phyloP scores from a whole-genome alignment of 1,140 invertebrate species.

The Lucilia cuprina region DNA sequence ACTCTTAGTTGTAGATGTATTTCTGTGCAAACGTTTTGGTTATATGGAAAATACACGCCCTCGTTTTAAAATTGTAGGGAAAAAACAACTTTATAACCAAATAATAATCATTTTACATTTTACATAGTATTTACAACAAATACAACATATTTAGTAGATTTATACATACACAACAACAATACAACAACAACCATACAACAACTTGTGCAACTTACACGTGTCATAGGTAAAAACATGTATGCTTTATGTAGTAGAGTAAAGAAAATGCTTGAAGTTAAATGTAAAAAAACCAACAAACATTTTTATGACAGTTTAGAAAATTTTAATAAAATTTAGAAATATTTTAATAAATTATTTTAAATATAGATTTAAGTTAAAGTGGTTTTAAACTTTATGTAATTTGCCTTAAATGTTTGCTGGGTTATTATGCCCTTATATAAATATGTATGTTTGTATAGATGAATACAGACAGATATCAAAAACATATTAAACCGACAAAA shows the following conservation, averaged over 20 bases:
- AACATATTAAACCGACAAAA: not conserved
- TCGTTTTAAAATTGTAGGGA: not conserved
- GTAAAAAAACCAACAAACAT: not conserved
- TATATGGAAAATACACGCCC: not conserved
- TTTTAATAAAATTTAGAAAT: no score
- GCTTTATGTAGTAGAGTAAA: not conserved
- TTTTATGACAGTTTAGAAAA: not conserved
- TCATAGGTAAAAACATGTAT: constrained; percentile 2
- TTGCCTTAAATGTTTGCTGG: not conserved
- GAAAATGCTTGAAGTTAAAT: not conserved
- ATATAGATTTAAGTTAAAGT: no score
- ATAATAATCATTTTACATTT: not conserved
- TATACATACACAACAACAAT: not conserved
- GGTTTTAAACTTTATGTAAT: no score
- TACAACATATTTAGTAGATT: not conserved
- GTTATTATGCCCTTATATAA: not conserved
- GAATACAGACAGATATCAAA: not conserved
- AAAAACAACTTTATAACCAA: not conserved
- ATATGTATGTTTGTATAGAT: no score
- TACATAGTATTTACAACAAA: not conserved
- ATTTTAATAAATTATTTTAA: no score
- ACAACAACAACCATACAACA: not conserved
- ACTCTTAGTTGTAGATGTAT: not conserved
- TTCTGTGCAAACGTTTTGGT: not conserved
- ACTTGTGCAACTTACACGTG: constrained; percentile 10